Evolutionary conservation across 2,797 vertebrate species (phyloP), one percentile per base, ranked within the genome.

Genomic region (Amazona ochrocephala): DNA sequence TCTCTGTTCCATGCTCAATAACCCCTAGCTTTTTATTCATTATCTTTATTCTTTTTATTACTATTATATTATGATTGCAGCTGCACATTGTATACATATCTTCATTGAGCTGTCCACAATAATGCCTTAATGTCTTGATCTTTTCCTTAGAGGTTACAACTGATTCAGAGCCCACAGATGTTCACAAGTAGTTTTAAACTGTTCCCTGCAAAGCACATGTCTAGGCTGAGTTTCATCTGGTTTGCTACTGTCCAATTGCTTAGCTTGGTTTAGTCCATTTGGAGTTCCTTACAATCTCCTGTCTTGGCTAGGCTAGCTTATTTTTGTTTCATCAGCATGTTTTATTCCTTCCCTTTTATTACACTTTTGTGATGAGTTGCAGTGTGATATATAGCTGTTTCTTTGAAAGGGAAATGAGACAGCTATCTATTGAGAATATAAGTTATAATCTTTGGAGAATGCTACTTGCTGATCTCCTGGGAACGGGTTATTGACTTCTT

Each of bases 361-460:
- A 84, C 44, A 84, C 75, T 83, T 93, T 14, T 50, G n/a, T 89
- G 80, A 84, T 23, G 50, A 87, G 62, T 50, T 90, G 62, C 74
- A 76, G 78, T 41, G 34, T 87, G 93, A 93, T 94, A 66, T 58
- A 84, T 6, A 20, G 47, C 30, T 75, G 19, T 60, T 89, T 51
- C 84, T 79, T 76, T 92, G 74, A 80, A 94, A 96, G 79, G 86
- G 71, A 96, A 94, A 96, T 90, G 78, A 90, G 79, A 83, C 71
- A 67, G 68, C 61, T 87, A 73, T 83, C 87, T 91, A 30, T n/a
- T 74, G 93, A 95, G 84, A 68, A 83, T 81, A 54, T 82, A 41
- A 58, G 47, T 75, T 91, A 53, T 82, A 95, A 70, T 89, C 87
- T 93, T 71, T 71, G 77, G 51, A 76, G 65, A 82, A 79, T 64